Evolutionary conservation across 1,140 invertebrate species (phyloP).

Genomic region (Orchesella cincta): DNA sequence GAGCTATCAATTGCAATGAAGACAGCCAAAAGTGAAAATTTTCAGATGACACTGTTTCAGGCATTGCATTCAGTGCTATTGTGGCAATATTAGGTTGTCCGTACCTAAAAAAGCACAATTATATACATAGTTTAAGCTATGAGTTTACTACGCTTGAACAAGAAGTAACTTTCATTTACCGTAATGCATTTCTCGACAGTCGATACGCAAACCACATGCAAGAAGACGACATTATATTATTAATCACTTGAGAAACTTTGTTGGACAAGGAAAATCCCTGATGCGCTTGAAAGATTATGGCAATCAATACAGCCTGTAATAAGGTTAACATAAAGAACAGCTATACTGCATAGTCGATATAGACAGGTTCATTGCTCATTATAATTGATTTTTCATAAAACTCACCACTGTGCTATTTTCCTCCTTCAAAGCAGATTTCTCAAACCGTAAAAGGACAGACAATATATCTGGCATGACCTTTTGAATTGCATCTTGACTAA

Average conservation of each 20-base stretch:
- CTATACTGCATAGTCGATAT: no score
- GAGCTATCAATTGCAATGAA: conserved; percentile 63
- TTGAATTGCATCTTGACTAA: conserved; percentile 63
- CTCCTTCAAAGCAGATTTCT: conserved; percentile 13
- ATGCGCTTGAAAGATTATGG: conserved; percentile 73
- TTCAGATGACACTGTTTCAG: conserved; percentile 80
- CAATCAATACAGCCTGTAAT: conserved; percentile 38
- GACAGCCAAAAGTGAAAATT: conserved; percentile 87
- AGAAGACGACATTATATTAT: conserved; percentile 63
- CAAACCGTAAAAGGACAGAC: conserved; percentile 56
- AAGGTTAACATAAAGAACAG: no score
- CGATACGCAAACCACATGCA: conserved; percentile 84
- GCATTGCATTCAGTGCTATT: conserved; percentile 67
- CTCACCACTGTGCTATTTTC: conserved; percentile 45
- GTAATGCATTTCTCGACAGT: conserved; percentile 79
- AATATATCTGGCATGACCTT: conserved; percentile 64
- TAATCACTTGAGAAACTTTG: conserved; percentile 55
- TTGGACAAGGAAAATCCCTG: conserved; percentile 52
- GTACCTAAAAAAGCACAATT: conserved; percentile 61
- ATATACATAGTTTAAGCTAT: conserved; percentile 13
- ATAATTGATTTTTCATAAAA: conserved; percentile 39
- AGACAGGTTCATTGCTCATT: background rate
- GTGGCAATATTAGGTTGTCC: conserved; percentile 76
- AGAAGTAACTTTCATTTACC: conserved; percentile 57
- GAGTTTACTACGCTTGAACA: background rate